Evolutionary conservation across 2,797 vertebrate genomes (phyloP), one percentile per base, ranked within the genome.

Genomic region (Betta splendens): DNA sequence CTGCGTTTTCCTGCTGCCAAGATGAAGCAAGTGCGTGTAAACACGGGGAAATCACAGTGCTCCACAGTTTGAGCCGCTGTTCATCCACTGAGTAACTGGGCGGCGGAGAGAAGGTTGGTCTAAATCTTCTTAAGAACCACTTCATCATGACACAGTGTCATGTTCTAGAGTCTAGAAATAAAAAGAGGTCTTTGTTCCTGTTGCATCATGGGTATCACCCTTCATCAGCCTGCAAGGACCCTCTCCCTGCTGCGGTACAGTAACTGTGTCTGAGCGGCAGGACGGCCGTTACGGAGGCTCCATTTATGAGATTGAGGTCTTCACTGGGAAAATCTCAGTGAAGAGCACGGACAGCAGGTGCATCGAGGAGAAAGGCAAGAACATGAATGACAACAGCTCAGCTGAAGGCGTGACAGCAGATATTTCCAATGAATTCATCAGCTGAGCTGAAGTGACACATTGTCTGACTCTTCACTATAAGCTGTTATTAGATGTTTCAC

Each of bases 341-440:
- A 21, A 18, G 15, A 54, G 26, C 55, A 65, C 21, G 33, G 37
- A 13, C 23, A 25, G 50, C 5, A 25, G 10, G 12, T 35, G 10
- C 13, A 20, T 16, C 13, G 17, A 35, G 37, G 44, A 26, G 1
- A 0, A 7, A 2, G 4, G 2, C 17, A 12, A 9, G 16, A 20
- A 26, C n/a, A 26, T 16, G 1, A 46, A 48, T 33, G 31, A 10
- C 8, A 31, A n/a, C 10, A 5, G 28, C 16, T 18, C n/a, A 4
- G n/a, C 20, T 17, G n/a, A 53, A 23, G 13, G 8, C 12, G 35
- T 10, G 21, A 40, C 5, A 49, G 38, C 23, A 23, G n/a, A n/a
- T n/a, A n/a, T n/a, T n/a, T n/a, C 3, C n/a, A 50, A 32, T 43
- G 5, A 35, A 35, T 16, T 7, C 35, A 35, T 7, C 32, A 16